These are phyloP conservation scores for Caenorhabditis auriculariae DNA, from an alignment of 2,888 invertebrate genomes.

Conservation along the genomic window DNA sequence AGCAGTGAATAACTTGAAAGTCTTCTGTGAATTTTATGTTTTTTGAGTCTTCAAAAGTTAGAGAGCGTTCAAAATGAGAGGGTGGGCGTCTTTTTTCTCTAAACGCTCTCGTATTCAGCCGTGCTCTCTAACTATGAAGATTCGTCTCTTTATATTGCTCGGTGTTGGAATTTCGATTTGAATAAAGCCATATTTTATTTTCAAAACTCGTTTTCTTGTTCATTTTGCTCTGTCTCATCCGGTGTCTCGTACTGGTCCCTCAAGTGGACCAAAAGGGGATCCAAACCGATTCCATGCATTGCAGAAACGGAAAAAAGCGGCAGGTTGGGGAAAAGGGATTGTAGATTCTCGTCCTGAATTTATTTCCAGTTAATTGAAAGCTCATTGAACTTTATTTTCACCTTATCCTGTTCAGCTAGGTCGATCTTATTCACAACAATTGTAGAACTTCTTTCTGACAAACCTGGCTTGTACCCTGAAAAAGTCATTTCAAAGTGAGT, in stretches of 20 bases:
- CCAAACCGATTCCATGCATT: constrained; percentile 36
- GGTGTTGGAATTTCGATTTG: background rate
- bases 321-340: constrained; percentile 20
- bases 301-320: constrained; percentile 48
- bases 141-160: constrained; percentile 3
- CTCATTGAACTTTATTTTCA: too few species aligned
- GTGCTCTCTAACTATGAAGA: background rate
- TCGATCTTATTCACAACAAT: constrained; percentile 59
- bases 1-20: too few species aligned
- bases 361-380: too few species aligned
- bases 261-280: constrained; percentile 39
- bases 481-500: constrained; percentile 67
- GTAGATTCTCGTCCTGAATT: constrained; percentile 12
- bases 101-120: background rate
- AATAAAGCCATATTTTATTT: background rate
- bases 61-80: constrained; percentile 2
- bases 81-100: constrained; percentile 8
- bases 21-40: too few species aligned
- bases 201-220: background rate
- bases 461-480: constrained; percentile 35
- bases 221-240: background rate
- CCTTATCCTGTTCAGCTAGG: constrained; percentile 13
- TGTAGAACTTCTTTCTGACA: constrained; percentile 38
- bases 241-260: constrained; percentile 53
- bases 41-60: background rate